Evolutionary conservation across 2,113 vertebrate genomes (phyloP), one percentile per base, ranked within the genome.

Genomic region (Leptobrachium leishanense): DNA sequence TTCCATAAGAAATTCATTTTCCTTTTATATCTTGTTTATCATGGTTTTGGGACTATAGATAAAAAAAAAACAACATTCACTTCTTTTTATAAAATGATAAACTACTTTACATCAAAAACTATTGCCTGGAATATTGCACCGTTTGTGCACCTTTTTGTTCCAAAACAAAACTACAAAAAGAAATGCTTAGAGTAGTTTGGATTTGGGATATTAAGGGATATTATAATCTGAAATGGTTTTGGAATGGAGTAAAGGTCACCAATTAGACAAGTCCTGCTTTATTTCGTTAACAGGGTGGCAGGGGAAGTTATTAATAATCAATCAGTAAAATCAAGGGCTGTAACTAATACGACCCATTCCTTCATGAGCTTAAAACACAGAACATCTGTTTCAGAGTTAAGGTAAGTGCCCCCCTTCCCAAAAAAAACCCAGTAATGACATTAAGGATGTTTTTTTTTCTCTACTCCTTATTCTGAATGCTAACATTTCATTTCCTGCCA

Each of bases 221-320:
- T 59, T 59, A 8, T 59, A 59, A 59, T 12, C 3, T 59, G 55
- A 59, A 59, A 15, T 59, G 55, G 55, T 12, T 59, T 59, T 59
- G 40, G 20, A 68, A 8, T 2, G 6, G 69, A 46, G 39, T 43
- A 66, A 15, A 66, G 59, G 63, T 5, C 41, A 41, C n/a, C 68
- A 67, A 59, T 72, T 74, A 55, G 8, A 5, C 53, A 9, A 43
- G 42, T 63, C 59, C 63, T 80, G 63, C 53, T 80, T 80, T 39
- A 66, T 79, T 74, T 74, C n/a, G 7, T 55, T 68, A 50, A 67
- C 63, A 53, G 59, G 77, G 46, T 40, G 62, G 44, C 57, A 66
- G 70, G 55, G 77, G 77, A 74, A 68, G 72, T 80, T 68, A 80
- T 80, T 80, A 79, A 73, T 79, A 79, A 79, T 13, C 69, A 76